Percentiles rank a stretch among this genome's conserved stretches.
Conservation (phyloP, 2,888 invertebrate species). For the Rhaphigaster nebulosa region DNA sequence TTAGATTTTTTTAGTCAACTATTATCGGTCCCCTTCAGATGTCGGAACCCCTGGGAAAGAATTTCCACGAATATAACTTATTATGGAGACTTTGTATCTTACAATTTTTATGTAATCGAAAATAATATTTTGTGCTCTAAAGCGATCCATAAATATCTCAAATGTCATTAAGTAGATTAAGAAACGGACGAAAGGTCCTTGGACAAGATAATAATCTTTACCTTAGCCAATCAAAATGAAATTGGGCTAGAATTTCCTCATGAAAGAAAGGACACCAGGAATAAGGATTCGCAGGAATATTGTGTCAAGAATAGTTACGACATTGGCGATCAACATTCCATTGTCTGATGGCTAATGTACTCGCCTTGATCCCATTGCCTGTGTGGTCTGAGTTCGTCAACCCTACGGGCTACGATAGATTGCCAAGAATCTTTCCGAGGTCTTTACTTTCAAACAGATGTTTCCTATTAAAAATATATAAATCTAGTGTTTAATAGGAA, state of each 20-base stretch:
- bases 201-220: not conserved
- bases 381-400: not conserved
- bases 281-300: not conserved
- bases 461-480: not conserved
- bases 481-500: too few relatives aligned
- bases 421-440: not conserved
- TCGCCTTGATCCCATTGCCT: conserved; percentile 2
- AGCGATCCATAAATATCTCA: not conserved
- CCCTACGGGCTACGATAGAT: not conserved
- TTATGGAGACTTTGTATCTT: too few relatives aligned
- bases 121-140: not conserved
- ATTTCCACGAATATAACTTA: too few relatives aligned
- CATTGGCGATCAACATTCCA: not conserved
- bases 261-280: not conserved
- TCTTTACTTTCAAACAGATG: not conserved
- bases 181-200: not conserved
- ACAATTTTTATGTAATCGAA: too few relatives aligned
- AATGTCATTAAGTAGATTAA: not conserved
- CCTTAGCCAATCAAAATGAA: not conserved
- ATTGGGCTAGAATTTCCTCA: not conserved
- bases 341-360: not conserved
- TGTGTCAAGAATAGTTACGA: not conserved
- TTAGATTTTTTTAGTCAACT: too few relatives aligned
- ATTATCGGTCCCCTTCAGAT: too few relatives aligned
- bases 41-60: too few relatives aligned